Conservation (phyloP, 1,140 invertebrate species). For the Antheraea pernyi region DNA sequence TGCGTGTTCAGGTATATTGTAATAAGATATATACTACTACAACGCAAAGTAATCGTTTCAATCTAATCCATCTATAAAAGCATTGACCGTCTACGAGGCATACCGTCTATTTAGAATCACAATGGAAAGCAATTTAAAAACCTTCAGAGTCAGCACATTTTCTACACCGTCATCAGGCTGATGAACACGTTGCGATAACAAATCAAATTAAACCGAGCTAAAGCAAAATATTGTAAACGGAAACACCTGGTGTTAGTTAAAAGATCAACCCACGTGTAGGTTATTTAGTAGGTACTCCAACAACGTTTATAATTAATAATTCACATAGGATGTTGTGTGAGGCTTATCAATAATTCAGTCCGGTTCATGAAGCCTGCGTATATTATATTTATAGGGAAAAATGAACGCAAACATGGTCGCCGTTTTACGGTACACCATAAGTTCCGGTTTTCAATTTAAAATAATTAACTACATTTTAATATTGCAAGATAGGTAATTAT, state of each 20-base stretch:
- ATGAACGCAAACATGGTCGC: conserved; percentile 15
- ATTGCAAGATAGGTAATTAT: too few relatives aligned
- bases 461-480: background rate
- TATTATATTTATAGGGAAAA: conserved; percentile 4
- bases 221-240: background rate
- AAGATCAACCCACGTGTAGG: conserved; percentile 18
- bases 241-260: conserved; percentile 12
- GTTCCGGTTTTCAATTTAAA: background rate
- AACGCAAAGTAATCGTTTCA: too few relatives aligned
- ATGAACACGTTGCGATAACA: conserved; percentile 29
- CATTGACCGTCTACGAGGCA: conserved; percentile 10
- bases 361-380: conserved; percentile 18
- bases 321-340: conserved; percentile 24
- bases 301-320: conserved; percentile 31
- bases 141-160: conserved; percentile 23
- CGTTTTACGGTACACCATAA: background rate
- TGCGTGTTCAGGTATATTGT: too few relatives aligned
- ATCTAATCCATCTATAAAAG: conserved; percentile 17
- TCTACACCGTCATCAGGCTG: conserved; percentile 25
- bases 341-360: conserved; percentile 34
- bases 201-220: conserved; percentile 19
- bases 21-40: too few relatives aligned
- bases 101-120: conserved; percentile 28
- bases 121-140: conserved; percentile 32
- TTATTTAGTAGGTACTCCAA: conserved; percentile 23